phyloP scores from a whole-genome alignment of 1,140 invertebrate genomes.

The Sesamia nonagrioides region DNA sequence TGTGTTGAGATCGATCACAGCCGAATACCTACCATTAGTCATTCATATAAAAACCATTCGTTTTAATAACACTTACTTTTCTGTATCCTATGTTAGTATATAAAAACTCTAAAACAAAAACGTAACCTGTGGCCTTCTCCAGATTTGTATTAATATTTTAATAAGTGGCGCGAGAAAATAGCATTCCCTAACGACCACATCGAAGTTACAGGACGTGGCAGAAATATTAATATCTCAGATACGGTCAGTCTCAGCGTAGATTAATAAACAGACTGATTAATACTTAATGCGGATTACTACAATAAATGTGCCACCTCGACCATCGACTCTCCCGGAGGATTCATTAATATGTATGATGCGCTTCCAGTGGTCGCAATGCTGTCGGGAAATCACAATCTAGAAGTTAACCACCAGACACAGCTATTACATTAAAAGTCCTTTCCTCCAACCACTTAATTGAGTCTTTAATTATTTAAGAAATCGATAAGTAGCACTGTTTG shows the following conservation, averaged over 20 bases:
- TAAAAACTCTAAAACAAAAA: no score
- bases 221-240: neutral
- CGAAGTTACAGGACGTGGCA: neutral
- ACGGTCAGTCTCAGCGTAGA: neutral
- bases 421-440: constrained; percentile 52
- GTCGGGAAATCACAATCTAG: constrained; percentile 47
- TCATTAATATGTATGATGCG: constrained; percentile 55
- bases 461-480: constrained; percentile 57
- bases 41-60: neutral
- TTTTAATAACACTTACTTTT: neutral
- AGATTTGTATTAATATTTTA: neutral
- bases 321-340: neutral
- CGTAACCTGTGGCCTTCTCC: no score
- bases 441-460: constrained; percentile 55
- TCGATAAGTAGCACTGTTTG: constrained; percentile 40
- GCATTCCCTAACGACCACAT: neutral
- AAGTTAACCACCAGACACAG: constrained; percentile 43
- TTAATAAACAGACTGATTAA: constrained; percentile 33
- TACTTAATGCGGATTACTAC: constrained; percentile 15
- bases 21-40: neutral
- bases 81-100: neutral
- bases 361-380: constrained; percentile 36
- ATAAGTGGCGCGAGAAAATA: neutral
- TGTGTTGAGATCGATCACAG: no score
- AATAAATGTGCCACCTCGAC: constrained; percentile 27